These are phyloP conservation scores for Minunthozetes semirufus DNA, from an alignment of 2,888 invertebrate genomes.

Conservation along the genomic window DNA sequence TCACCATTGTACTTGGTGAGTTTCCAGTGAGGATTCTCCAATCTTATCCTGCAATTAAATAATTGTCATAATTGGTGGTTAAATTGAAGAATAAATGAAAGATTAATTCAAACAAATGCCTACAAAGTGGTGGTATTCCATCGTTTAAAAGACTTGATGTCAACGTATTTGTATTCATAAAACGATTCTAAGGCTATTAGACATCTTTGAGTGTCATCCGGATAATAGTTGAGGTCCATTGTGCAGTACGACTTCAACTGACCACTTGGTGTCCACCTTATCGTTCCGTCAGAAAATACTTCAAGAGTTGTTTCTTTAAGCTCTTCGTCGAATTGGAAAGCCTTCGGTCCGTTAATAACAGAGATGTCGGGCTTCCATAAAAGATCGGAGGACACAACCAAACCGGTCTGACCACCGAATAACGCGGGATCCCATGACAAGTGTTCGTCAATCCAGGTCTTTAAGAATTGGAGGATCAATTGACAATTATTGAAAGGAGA, in stretches of 20 bases:
- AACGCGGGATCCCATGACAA: background rate
- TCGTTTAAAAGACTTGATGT: background rate
- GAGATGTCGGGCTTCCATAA: background rate
- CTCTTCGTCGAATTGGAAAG: background rate
- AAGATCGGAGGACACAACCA: background rate
- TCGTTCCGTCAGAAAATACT: background rate
- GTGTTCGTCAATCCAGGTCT: background rate
- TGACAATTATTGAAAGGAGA: too few relatives aligned
- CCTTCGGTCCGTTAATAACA: background rate
- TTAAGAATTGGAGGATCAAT: background rate
- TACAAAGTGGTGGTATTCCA: background rate
- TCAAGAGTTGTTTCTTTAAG: background rate
- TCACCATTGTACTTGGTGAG: too few relatives aligned
- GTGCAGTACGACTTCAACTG: background rate
- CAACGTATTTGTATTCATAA: slow-evolving; percentile 12
- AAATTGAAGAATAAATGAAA: too few relatives aligned
- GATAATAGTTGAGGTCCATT: background rate
- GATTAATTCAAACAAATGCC: background rate
- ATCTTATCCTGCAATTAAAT: too few relatives aligned
- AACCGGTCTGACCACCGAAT: background rate
- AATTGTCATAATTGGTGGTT: too few relatives aligned
- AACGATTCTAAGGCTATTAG: background rate
- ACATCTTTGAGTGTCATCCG: background rate
- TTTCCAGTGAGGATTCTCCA: too few relatives aligned
- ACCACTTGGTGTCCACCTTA: background rate